Conservation (phyloP, 1,140 invertebrate genomes). For the Myzus persicae region DNA sequence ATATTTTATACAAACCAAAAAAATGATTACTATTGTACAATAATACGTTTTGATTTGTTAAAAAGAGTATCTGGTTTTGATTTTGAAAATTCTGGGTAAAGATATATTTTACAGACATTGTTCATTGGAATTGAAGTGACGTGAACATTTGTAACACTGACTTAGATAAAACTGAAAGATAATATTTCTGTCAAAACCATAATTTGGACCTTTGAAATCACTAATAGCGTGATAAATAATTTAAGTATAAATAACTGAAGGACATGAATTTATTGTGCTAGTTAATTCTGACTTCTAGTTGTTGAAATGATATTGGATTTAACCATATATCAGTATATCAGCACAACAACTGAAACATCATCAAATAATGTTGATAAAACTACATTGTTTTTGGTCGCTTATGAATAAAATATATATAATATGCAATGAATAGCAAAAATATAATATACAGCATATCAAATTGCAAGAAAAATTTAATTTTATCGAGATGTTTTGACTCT, state of each 20-base stretch:
- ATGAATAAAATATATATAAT: neutral
- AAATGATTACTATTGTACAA: too few relatives aligned
- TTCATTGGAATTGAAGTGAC: neutral
- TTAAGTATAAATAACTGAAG: neutral
- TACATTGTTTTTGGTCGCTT: neutral
- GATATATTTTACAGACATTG: conserved; percentile 3
- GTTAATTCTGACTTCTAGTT: neutral
- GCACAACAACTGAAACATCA: neutral
- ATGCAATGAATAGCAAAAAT: neutral
- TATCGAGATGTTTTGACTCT: neutral
- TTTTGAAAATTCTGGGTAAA: neutral
- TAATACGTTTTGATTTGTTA: neutral
- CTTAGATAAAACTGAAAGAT: conserved; percentile 9
- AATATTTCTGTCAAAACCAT: conserved; percentile 9
- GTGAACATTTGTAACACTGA: neutral
- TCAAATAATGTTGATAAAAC: neutral
- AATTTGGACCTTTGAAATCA: neutral
- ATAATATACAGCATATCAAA: neutral
- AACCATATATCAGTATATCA: neutral
- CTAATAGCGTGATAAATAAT: conserved; percentile 7
- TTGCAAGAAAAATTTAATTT: neutral
- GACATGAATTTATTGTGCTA: neutral
- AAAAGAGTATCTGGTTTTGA: neutral
- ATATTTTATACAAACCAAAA: neutral
- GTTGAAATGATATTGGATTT: neutral